Evolutionary conservation across 2,113 vertebrate species (phyloP).

Genomic region (Sitta europaea): DNA sequence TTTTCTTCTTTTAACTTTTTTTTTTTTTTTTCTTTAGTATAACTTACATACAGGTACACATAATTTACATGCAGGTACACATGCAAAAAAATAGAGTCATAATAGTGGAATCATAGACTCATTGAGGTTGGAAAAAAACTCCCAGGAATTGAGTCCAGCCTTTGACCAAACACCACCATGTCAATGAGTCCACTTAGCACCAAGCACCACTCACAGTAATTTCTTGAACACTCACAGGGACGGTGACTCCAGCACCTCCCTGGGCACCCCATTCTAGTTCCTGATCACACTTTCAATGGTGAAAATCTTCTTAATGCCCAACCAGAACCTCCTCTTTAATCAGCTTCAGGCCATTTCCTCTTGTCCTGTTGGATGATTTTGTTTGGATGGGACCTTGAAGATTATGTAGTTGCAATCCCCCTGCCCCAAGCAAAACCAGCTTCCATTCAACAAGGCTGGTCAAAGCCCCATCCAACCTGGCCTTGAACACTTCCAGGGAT

Average conservation of each 20-base stretch:
- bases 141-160: accelerated
- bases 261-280: neutral
- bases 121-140: neutral
- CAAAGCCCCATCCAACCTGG: neutral
- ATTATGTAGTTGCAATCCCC: too few relatives aligned
- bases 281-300: neutral
- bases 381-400: neutral
- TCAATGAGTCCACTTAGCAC: neutral
- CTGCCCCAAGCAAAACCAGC: neutral
- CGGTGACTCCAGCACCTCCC: neutral
- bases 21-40: neutral
- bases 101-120: neutral
- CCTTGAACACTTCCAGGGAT: neutral
- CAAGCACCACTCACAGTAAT: neutral
- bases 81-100: neutral
- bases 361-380: neutral
- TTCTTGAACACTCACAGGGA: neutral
- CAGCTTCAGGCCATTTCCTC: neutral
- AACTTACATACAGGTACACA: neutral
- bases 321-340: neutral
- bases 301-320: neutral
- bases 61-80: accelerated
- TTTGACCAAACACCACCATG: neutral
- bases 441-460: neutral
- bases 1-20: neutral